A percentile compares a stretch with the other conserved stretches of the same genome.
Conservation (phyloP, 2,113 vertebrate genomes). For the Anguilla rostrata region DNA sequence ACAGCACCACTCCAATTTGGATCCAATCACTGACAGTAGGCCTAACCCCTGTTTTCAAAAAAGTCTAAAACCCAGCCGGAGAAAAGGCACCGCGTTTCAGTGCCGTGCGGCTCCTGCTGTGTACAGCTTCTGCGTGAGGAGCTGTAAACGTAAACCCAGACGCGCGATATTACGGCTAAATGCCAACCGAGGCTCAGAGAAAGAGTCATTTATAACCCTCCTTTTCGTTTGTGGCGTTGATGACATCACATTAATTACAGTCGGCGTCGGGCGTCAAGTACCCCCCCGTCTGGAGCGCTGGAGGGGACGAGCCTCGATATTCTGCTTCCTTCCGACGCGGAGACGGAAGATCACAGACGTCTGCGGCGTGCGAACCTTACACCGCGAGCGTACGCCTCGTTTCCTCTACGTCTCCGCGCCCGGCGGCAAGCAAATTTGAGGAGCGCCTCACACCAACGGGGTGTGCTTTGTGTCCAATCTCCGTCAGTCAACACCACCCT, state of each 20-base stretch:
- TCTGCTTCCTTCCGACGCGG: not conserved
- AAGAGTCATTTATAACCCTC: constrained; percentile 35
- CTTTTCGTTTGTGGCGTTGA: constrained; percentile 44
- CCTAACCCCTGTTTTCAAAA: not conserved
- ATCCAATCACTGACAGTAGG: not conserved
- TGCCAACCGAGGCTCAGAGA: constrained; percentile 34
- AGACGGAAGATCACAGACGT: not conserved
- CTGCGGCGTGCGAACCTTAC: not conserved
- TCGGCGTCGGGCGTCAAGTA: no score
- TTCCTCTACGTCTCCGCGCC: constrained; percentile 58
- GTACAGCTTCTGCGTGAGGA: not conserved
- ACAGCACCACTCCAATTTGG: not conserved
- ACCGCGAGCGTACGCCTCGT: constrained; percentile 62
- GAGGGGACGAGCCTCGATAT: not conserved
- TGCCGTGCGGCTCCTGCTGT: not conserved
- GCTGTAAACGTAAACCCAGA: not conserved
- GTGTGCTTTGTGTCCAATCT: constrained; percentile 8
- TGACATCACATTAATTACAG: constrained; percentile 60
- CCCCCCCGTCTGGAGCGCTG: not conserved
- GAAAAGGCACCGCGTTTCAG: no score
- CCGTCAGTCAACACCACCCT: not conserved
- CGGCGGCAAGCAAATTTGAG: constrained; percentile 62
- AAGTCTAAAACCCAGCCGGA: no score
- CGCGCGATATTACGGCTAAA: not conserved
- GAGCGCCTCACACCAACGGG: no score